These are phyloP conservation scores for Hippocampus abdominalis DNA, from an alignment of 2,113 vertebrate genomes.

Conservation along the genomic window DNA sequence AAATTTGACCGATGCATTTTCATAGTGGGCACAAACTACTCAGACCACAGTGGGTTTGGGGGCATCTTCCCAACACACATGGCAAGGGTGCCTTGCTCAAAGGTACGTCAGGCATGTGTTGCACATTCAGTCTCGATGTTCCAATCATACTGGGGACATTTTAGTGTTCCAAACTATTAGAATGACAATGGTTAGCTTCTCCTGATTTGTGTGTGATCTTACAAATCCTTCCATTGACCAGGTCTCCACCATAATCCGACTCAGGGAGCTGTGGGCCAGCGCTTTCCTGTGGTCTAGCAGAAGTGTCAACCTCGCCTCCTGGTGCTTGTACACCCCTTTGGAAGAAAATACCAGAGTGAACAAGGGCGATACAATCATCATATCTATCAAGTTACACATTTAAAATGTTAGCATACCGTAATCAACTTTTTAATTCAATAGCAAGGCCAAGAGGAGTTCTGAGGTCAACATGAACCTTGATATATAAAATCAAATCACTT, in stretches of 20 bases:
- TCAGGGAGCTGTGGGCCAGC: slow-evolving; percentile 80
- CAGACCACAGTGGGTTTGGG: no score
- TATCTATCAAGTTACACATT: neutral
- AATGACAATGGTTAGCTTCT: slow-evolving; percentile 6
- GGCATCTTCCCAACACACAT: neutral
- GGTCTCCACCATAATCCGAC: slow-evolving; percentile 87
- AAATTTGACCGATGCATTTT: neutral
- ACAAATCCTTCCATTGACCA: slow-evolving; percentile 99
- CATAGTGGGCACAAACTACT: neutral
- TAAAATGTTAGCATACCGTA: neutral
- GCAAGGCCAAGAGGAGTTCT: neutral
- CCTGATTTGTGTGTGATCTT: slow-evolving; percentile 69
- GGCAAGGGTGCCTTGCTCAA: neutral
- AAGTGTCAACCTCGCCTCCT: slow-evolving; percentile 89
- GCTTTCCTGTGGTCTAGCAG: slow-evolving; percentile 86
- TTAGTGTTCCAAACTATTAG: slow-evolving; percentile 1
- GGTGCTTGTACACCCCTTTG: slow-evolving; percentile 92
- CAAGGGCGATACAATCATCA: slow-evolving; percentile 19
- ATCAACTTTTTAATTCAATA: neutral
- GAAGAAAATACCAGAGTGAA: slow-evolving; percentile 24
- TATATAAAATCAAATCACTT: slow-evolving; percentile 4
- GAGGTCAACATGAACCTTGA: neutral
- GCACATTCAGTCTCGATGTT: neutral
- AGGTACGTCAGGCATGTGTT: neutral
- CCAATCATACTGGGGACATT: neutral